Evolutionary conservation across 1,140 invertebrate genomes (phyloP).

Genomic region (Zaprionus davidi): DNA sequence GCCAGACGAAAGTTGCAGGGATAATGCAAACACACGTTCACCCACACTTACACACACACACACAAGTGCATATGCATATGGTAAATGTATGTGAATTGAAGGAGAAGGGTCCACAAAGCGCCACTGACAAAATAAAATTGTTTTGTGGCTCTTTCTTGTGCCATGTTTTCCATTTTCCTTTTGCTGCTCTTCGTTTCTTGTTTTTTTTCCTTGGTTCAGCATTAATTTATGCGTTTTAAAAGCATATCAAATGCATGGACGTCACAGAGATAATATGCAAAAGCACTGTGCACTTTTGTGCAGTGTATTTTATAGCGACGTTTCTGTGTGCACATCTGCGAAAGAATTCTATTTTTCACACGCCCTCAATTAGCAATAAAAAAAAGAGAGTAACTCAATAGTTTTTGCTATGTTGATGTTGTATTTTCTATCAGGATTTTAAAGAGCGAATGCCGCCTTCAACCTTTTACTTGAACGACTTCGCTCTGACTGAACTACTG

Average conservation of each 20-base stretch:
- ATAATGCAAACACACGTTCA: slow-evolving; percentile 54
- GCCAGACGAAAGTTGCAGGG: slow-evolving; percentile 62
- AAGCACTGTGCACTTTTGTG: slow-evolving; percentile 21
- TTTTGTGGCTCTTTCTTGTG: slow-evolving; percentile 47
- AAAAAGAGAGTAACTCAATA: slow-evolving; percentile 16
- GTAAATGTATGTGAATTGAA: slow-evolving; percentile 31
- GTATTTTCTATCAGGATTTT: background rate
- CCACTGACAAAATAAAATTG: slow-evolving; percentile 66
- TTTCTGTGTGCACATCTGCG: slow-evolving; percentile 66
- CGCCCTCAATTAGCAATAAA: slow-evolving; percentile 54
- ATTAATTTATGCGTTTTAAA: slow-evolving; percentile 74
- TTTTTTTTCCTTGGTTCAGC: slow-evolving; percentile 12
- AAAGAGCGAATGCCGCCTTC: background rate
- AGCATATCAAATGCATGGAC: slow-evolving; percentile 62
- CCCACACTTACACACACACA: background rate
- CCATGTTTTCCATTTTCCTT: slow-evolving; percentile 8
- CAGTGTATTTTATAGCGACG: slow-evolving; percentile 45
- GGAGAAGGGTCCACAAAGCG: slow-evolving; percentile 44
- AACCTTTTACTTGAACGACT: background rate
- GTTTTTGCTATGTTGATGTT: background rate
- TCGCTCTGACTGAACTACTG: background rate
- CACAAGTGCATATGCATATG: background rate
- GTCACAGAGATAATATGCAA: slow-evolving; percentile 20
- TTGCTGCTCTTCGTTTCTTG: slow-evolving; percentile 11
- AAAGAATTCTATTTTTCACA: slow-evolving; percentile 71